These are phyloP conservation scores for Tachypleus tridentatus DNA, from an alignment of 1,140 invertebrate genomes.

Conservation along the genomic window DNA sequence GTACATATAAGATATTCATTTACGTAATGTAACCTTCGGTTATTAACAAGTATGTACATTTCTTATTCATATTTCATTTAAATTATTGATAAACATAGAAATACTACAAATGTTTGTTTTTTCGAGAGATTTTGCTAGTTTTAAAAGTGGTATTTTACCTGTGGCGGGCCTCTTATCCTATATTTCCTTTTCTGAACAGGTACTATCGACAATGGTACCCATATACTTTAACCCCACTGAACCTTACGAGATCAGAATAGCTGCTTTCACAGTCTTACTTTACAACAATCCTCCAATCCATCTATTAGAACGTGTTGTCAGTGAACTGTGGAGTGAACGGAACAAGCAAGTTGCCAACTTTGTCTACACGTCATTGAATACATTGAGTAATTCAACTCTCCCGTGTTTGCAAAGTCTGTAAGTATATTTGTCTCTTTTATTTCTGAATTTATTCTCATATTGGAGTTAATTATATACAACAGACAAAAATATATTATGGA, in stretches of 20 bases:
- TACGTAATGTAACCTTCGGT: too few species aligned
- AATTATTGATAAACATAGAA: too few species aligned
- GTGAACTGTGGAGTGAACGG: slow-evolving; percentile 14
- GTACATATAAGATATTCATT: too few species aligned
- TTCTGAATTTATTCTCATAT: too few species aligned
- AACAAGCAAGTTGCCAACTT: slow-evolving; percentile 15
- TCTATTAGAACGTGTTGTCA: slow-evolving; percentile 20
- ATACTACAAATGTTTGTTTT: too few species aligned
- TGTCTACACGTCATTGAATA: slow-evolving; percentile 10
- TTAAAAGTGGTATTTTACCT: too few species aligned
- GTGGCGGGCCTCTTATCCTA: too few species aligned
- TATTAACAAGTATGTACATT: too few species aligned
- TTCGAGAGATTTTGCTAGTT: too few species aligned
- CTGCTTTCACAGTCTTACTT: slow-evolving; percentile 20
- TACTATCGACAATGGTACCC: slow-evolving; percentile 15
- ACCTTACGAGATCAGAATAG: slow-evolving; percentile 21
- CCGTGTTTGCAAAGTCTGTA: slow-evolving; percentile 3
- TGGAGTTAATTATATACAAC: too few species aligned
- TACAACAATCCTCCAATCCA: slow-evolving; percentile 10
- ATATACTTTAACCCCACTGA: slow-evolving; percentile 20
- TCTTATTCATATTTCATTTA: too few species aligned
- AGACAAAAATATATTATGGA: too few species aligned
- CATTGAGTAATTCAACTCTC: slow-evolving; percentile 10
- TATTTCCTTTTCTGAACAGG: background rate
- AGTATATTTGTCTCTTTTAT: background rate